Evolutionary conservation across 2,888 invertebrate genomes (phyloP).

Genomic region (Disparrhopalites patrizii): DNA sequence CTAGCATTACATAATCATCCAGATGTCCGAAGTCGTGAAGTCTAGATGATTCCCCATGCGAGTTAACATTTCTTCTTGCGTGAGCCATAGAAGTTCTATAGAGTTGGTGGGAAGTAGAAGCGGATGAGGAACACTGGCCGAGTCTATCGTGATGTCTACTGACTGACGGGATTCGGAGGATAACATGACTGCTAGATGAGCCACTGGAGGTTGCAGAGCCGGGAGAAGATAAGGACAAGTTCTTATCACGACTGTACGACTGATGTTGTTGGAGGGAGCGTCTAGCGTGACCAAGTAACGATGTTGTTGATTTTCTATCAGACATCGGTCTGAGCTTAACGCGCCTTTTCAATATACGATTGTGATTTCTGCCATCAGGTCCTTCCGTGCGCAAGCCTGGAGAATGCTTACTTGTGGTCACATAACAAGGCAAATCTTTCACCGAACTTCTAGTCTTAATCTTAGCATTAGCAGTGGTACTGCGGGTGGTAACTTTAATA

Average conservation of each 20-base stretch:
- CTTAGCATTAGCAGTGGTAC: constrained; percentile 42
- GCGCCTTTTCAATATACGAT: constrained; percentile 32
- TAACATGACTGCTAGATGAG: constrained; percentile 11
- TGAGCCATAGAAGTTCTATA: background rate
- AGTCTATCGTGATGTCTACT: constrained; percentile 7
- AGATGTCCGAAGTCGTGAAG: background rate
- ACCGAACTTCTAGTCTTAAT: constrained; percentile 38
- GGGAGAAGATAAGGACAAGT: constrained; percentile 9
- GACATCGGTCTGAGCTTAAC: constrained; percentile 3
- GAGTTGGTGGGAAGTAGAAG: background rate
- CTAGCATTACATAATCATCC: background rate
- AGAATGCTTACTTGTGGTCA: background rate
- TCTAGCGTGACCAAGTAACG: background rate
- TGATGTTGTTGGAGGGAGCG: background rate
- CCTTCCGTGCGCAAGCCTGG: background rate
- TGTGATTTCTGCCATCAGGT: background rate
- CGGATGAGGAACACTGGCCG: background rate
- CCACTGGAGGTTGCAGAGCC: background rate
- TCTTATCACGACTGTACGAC: background rate
- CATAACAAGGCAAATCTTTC: constrained; percentile 11
- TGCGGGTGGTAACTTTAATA: constrained; percentile 35
- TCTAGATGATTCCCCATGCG: background rate
- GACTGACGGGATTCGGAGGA: constrained; percentile 33
- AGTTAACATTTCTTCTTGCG: background rate
- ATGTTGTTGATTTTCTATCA: background rate